A percentile compares a stretch with the other conserved stretches of the same genome.
phyloP scores from a whole-genome alignment of 2,888 invertebrate species.

The Microdon myrmicae region DNA sequence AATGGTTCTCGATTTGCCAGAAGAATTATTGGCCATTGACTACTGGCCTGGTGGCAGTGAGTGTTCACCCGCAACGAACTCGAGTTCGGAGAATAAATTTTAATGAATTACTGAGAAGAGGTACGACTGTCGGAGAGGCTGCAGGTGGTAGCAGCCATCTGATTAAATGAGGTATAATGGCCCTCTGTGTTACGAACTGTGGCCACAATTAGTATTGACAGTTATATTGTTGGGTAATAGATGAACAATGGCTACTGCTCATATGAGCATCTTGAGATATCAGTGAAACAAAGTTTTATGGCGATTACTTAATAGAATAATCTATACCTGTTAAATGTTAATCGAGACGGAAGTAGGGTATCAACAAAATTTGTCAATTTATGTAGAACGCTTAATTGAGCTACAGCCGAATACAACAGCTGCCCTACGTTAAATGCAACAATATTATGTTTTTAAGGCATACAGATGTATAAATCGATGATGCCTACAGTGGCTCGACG shows the following conservation, averaged over 20 bases:
- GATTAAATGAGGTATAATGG: slow-evolving; percentile 37
- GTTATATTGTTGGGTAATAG: slow-evolving; percentile 29
- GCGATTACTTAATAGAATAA: too few species aligned
- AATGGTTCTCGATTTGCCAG: slow-evolving; percentile 49
- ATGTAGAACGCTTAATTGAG: too few species aligned
- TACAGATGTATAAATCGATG: too few species aligned
- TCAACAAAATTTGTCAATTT: too few species aligned
- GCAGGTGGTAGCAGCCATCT: slow-evolving; percentile 30
- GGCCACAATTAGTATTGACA: slow-evolving; percentile 29
- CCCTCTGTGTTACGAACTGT: slow-evolving; percentile 27
- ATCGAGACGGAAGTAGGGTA: too few species aligned
- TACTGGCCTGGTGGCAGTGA: slow-evolving; percentile 35
- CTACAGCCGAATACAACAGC: too few species aligned
- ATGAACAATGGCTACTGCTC: slow-evolving; percentile 26
- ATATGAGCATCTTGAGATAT: too few species aligned
- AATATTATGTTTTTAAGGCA: too few species aligned
- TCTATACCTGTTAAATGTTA: too few species aligned
- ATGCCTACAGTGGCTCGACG: too few species aligned
- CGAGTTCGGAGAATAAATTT: slow-evolving; percentile 43
- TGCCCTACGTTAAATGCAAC: too few species aligned
- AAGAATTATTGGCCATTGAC: slow-evolving; percentile 51
- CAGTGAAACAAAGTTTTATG: too few species aligned
- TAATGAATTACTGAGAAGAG: slow-evolving; percentile 37
- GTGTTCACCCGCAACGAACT: slow-evolving; percentile 23
- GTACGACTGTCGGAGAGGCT: slow-evolving; percentile 5